Percentiles rank a stretch among this genome's conserved stretches.
phyloP scores from a whole-genome alignment of 2,888 invertebrate genomes.

The Holacanthella duospinosa region DNA sequence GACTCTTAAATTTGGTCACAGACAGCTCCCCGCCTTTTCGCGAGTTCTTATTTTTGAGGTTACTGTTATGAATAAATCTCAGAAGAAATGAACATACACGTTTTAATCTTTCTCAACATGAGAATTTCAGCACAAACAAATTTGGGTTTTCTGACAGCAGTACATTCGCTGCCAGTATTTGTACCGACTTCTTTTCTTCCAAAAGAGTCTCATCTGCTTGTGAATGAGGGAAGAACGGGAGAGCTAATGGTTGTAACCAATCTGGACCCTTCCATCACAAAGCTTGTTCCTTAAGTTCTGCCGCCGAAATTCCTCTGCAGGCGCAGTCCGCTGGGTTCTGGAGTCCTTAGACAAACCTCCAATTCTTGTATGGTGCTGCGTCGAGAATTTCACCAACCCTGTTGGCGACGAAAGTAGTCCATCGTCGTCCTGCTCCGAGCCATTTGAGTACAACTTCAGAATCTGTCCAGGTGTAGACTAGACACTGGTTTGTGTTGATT shows the following conservation, averaged over 20 bases:
- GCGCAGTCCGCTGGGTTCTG: constrained; percentile 13
- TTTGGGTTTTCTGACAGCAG: too few species aligned
- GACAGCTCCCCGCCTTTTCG: background rate
- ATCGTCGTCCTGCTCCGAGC: constrained; percentile 15
- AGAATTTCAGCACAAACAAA: background rate
- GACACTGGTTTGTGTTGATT: too few species aligned
- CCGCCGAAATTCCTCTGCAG: constrained; percentile 7
- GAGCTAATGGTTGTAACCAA: too few species aligned
- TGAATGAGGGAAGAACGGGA: too few species aligned
- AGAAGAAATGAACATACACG: background rate
- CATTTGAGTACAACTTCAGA: constrained; percentile 21
- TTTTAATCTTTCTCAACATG: background rate
- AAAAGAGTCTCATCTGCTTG: too few species aligned
- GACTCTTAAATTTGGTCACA: background rate
- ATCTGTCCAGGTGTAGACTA: constrained; percentile 9
- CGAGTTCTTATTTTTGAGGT: too few species aligned
- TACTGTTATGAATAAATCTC: background rate
- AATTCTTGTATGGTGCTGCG: background rate
- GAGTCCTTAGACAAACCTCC: too few species aligned
- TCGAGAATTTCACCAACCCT: constrained; percentile 22
- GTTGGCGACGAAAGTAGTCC: constrained; percentile 31
- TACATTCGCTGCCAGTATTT: too few species aligned
- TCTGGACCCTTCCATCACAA: constrained; percentile 12
- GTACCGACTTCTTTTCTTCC: too few species aligned
- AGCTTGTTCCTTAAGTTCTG: background rate